Evolutionary conservation across 2,113 vertebrate species (phyloP), one percentile per base, ranked within the genome.

Genomic region (Prunella fulvescens): DNA sequence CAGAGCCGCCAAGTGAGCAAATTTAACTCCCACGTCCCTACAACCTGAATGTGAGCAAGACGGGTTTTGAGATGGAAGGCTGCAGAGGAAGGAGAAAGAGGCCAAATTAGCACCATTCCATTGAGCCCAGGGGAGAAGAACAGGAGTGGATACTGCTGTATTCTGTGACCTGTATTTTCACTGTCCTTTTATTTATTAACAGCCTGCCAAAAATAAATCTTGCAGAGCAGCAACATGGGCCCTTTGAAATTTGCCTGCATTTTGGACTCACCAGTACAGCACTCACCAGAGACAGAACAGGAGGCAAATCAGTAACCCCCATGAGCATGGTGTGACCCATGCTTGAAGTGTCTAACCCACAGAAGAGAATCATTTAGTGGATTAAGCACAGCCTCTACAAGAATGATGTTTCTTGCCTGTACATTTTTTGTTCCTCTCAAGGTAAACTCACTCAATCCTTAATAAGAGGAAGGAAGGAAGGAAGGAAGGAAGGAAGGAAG

Each of bases 121-220:
- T n/a, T 93, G 71, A 95, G 86, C 70, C 60, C 54, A 50, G 42
- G 0, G 0, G 45, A 95, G 89, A 57, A 69, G 56, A 82, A 66
- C 80, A 77, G 71, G n/a, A 91, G 42, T 53, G 53, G 76, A 77
- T 79, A 53, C 20, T 83, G 88, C 65, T 91, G 56, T 92, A 88
- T 67, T 88, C 84, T 73, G 64, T 92, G 94, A 95, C 86, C 90
- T 81, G 94, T 81, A 93, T 81, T 96, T 94, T 65, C 67, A 81
- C 40, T 56, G 67, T 90, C 91, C 92, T 93, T 96, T 97, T 91
- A 96, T 95, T 96, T 96, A 97, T 95, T 96, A 96, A 95, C 88
- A 93, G 65, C 67, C 57, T 95, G 83, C 86, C 90, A 95, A 96
- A 96, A 96, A 95, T 91, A 97, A 96, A 94, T 57, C 78, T 89